Evolutionary conservation across 2,113 vertebrate genomes (phyloP).

Genomic region (Syngnathoides biaculeatus): DNA sequence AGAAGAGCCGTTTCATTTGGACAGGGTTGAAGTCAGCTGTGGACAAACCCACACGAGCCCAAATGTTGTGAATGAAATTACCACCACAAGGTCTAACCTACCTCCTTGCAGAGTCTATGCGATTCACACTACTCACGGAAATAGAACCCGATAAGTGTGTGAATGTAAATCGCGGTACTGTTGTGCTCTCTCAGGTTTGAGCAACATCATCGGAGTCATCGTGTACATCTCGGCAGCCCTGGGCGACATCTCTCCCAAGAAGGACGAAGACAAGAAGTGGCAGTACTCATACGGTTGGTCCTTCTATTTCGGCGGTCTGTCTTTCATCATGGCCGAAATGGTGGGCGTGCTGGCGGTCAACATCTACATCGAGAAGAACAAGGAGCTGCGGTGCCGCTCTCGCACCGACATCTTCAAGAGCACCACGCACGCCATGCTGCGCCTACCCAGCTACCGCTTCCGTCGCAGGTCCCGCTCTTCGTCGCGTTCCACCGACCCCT

Average conservation of each 20-base stretch:
- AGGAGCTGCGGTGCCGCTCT: slow-evolving; percentile 87
- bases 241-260: slow-evolving; percentile 87
- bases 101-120: too few relatives aligned
- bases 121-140: too few relatives aligned
- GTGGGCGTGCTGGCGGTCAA: slow-evolving; percentile 89
- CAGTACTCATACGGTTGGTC: slow-evolving; percentile 94
- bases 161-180: too few relatives aligned
- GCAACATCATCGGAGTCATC: slow-evolving; percentile 93
- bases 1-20: too few relatives aligned
- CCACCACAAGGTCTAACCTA: too few relatives aligned
- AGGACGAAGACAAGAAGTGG: slow-evolving; percentile 89
- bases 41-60: too few relatives aligned
- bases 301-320: slow-evolving; percentile 91
- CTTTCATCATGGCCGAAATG: slow-evolving; percentile 92
- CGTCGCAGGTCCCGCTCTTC: slow-evolving; percentile 85
- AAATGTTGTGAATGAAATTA: too few relatives aligned
- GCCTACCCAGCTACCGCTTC: slow-evolving; percentile 89
- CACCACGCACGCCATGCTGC: slow-evolving; percentile 85
- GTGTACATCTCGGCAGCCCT: slow-evolving; percentile 92
- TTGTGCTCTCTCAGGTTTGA: slow-evolving; percentile 74
- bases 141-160: too few relatives aligned
- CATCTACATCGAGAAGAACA: slow-evolving; percentile 92
- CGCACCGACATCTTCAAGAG: slow-evolving; percentile 86
- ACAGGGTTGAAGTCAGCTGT: too few relatives aligned
- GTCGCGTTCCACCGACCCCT: slow-evolving; percentile 86